Evolutionary conservation across 1,140 invertebrate species (phyloP).

Genomic region (Acyrthosiphon pisum): DNA sequence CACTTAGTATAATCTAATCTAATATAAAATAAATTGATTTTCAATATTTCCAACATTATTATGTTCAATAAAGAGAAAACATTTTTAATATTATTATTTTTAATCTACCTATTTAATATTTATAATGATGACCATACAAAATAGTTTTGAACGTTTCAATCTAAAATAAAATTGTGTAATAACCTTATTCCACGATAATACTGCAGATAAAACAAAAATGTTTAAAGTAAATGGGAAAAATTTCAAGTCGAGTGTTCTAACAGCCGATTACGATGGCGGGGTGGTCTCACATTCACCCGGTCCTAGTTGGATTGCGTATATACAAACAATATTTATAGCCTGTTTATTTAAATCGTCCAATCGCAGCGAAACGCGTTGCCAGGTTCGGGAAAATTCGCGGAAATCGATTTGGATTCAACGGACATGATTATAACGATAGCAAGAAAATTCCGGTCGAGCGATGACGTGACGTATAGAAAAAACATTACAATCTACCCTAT

Average conservation of each 20-base stretch:
- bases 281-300: not conserved
- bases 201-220: not conserved
- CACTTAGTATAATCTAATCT: not conserved
- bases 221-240: not conserved
- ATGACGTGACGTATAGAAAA: not conserved
- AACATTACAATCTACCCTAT: not conserved
- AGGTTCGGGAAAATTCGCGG: not conserved
- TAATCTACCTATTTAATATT: not conserved
- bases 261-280: too few relatives aligned
- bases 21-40: constrained; percentile 15
- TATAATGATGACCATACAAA: not conserved
- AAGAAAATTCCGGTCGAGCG: not conserved
- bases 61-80: not conserved
- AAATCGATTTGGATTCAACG: not conserved
- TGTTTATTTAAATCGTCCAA: constrained; percentile 2
- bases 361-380: not conserved
- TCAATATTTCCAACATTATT: not conserved
- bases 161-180: not conserved
- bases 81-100: not conserved
- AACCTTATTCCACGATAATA: not conserved
- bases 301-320: not conserved
- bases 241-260: not conserved
- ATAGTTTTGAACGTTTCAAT: not conserved
- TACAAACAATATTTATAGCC: not conserved
- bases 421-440: not conserved